Evolutionary conservation across 2,888 invertebrate genomes (phyloP), one percentile per base, ranked within the genome.

Genomic region (Zonitis immaculata): DNA sequence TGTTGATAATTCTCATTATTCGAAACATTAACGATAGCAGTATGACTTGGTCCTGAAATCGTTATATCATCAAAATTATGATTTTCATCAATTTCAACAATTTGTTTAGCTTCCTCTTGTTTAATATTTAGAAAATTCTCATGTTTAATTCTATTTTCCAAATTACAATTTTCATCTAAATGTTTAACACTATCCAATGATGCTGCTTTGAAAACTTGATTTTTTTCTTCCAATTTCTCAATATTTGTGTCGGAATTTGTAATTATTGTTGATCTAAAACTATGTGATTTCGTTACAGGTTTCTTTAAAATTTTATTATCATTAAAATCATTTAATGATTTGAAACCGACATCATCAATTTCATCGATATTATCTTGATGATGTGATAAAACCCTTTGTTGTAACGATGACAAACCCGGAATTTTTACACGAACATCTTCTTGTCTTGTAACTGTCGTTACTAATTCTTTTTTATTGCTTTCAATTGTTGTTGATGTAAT

Each of bases 231-330:
- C 3, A 25, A 14, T 22, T 44, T 49, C 6, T 42, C 44, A 25
- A 60, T 61, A 25, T 56, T 51, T 4, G 53, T 42, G 20, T 56
- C 54, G 1, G 14, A 14, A 20, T 27, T 46, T 25, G 43, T 44
- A 30, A 81, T 79, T 57, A 63, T 60, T n/a, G 60, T 81, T 79
- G 68, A 80, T 80, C 65, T 82, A 73, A 88, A 88, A 66, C 88
- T 88, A 59, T 86, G 85, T 2, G 87, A 86, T 70, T 88, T 88
- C 47, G 84, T 81, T 20, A 88, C 81, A 18, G 83, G 80, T 71
- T 81, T 82, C 58, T 79, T 77, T 26, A 78, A 79, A 25, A 74
- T 68, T 44, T 62, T 60, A 16, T 67, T 65, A 8, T 58, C 59
- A 11, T 66, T 65, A 48, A 66, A 66, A 52, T 76, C 73, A 20